phyloP scores from a whole-genome alignment of 2,888 invertebrate genomes.

The Ashinkailepas kermadecensis region DNA sequence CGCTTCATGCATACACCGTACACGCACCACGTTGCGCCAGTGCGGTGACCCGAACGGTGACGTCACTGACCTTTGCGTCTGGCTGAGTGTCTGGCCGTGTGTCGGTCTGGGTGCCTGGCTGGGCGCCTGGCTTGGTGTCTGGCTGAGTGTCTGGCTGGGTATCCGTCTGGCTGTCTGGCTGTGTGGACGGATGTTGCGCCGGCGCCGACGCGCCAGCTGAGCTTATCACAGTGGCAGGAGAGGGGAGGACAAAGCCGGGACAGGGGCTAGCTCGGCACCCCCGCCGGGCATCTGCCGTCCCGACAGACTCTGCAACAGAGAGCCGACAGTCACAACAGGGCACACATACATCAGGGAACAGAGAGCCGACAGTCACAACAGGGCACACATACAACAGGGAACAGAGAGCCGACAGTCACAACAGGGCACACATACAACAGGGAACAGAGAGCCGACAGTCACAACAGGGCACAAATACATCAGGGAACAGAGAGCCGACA shows the following conservation, averaged over 20 bases:
- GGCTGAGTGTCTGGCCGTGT: constrained; percentile 4
- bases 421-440: too few relatives aligned
- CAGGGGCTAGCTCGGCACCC: constrained; percentile 43
- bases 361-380: too few relatives aligned
- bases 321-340: too few relatives aligned
- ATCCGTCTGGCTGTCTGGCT: background rate
- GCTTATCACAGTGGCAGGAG: constrained; percentile 35
- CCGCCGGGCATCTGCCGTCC: background rate
- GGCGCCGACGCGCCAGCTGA: constrained; percentile 40
- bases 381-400: too few relatives aligned
- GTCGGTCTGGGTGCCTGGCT: background rate
- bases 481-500: too few relatives aligned
- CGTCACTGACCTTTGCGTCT: background rate
- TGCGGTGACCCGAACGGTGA: background rate
- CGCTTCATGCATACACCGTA: too few relatives aligned
- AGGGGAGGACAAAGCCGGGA: constrained; percentile 50
- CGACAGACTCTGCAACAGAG: background rate
- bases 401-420: too few relatives aligned
- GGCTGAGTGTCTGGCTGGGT: background rate
- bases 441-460: too few relatives aligned
- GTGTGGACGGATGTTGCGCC: background rate
- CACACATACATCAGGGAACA: too few relatives aligned
- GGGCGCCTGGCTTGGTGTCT: too few relatives aligned
- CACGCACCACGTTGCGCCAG: too few relatives aligned
- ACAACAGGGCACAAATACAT: too few relatives aligned